phyloP scores from a whole-genome alignment of 2,797 vertebrate genomes.

The Characodon lateralis region DNA sequence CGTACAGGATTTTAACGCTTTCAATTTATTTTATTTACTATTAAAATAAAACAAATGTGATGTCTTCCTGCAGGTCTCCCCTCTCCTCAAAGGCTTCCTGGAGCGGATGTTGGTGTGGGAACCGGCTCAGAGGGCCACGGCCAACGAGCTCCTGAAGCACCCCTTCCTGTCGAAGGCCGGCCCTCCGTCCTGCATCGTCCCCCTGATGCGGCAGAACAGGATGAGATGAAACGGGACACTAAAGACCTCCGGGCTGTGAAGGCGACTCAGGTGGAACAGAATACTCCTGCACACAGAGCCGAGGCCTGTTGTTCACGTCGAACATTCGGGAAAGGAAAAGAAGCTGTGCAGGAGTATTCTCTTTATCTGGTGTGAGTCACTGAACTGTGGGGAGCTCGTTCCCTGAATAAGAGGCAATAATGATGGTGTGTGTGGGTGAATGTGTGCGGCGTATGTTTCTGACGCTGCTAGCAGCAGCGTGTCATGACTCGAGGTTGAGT shows the following conservation, averaged over 20 bases:
- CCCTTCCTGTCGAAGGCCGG: slow-evolving; percentile 90
- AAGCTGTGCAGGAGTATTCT: slow-evolving; percentile 57
- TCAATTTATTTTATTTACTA: too few species aligned
- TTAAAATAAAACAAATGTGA: too few species aligned
- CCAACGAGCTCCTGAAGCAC: slow-evolving; percentile 90
- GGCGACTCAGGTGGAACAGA: slow-evolving; percentile 41
- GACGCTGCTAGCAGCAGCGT: not conserved
- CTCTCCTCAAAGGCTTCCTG: slow-evolving; percentile 91
- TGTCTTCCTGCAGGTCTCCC: slow-evolving; percentile 83
- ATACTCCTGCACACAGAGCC: slow-evolving; percentile 54
- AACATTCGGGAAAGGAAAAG: not conserved
- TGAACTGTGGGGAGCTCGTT: slow-evolving; percentile 45
- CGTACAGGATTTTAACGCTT: not conserved
- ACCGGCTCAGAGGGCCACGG: slow-evolving; percentile 86
- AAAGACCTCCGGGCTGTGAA: slow-evolving; percentile 19
- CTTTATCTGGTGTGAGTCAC: slow-evolving; percentile 39
- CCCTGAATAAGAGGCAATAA: slow-evolving; percentile 57
- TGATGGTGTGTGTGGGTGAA: slow-evolving; percentile 18
- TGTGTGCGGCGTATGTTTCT: not conserved
- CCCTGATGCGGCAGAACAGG: slow-evolving; percentile 93
- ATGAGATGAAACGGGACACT: slow-evolving; percentile 79
- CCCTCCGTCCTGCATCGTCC: slow-evolving; percentile 91
- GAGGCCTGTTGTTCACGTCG: not conserved
- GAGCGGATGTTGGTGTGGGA: slow-evolving; percentile 93
- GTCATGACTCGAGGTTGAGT: not conserved